Percentiles rank a stretch among this genome's conserved stretches.
phyloP scores from a whole-genome alignment of 2,113 vertebrate genomes.

The Apteryx owenii region DNA sequence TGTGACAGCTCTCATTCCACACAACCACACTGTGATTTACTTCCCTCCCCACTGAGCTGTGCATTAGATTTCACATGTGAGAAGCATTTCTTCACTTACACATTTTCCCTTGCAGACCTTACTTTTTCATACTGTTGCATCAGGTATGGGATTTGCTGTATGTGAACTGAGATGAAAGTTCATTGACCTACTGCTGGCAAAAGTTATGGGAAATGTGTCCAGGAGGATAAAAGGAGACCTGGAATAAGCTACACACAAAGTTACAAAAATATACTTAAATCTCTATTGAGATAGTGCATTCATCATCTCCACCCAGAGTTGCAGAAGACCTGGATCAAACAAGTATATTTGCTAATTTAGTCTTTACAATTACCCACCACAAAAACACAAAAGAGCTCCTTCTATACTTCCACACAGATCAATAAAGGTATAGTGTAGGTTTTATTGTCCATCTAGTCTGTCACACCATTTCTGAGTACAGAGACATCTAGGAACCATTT shows the following conservation, averaged over 20 bases:
- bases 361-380: neutral
- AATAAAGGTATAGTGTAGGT: neutral
- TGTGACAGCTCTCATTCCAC: neutral
- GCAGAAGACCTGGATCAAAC: neutral
- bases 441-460: neutral
- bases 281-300: neutral
- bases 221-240: neutral
- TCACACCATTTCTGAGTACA: neutral
- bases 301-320: neutral
- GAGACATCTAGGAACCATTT: constrained; percentile 44
- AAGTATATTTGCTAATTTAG: neutral
- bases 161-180: neutral
- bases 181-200: neutral
- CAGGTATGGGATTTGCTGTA: neutral
- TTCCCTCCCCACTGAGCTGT: neutral
- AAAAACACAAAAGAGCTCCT: neutral
- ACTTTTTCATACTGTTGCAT: neutral
- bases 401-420: neutral
- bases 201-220: neutral
- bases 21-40: neutral
- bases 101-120: neutral
- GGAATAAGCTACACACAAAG: neutral
- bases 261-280: neutral
- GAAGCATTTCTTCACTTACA: neutral
- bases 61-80: neutral